Percentiles rank a stretch among this genome's conserved stretches.
These are phyloP conservation scores for Drosophila conformis DNA, from an alignment of 2,888 invertebrate species.

Conservation along the genomic window DNA sequence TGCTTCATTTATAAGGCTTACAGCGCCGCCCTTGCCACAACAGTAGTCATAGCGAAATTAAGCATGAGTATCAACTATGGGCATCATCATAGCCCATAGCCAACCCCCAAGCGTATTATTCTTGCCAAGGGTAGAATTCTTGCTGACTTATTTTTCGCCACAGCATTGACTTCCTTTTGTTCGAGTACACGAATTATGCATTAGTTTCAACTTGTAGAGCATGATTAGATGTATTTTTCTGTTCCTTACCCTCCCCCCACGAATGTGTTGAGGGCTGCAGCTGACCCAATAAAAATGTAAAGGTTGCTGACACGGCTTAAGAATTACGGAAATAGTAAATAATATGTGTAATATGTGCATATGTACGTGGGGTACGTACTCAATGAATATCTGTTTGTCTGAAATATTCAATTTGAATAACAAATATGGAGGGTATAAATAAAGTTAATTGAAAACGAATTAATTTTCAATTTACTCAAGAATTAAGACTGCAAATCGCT, in stretches of 20 bases:
- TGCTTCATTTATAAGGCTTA: conserved; percentile 82
- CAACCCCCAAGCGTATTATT: conserved; percentile 46
- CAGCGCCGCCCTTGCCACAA: conserved; percentile 47
- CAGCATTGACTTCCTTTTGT: conserved; percentile 47
- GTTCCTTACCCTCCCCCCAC: neutral
- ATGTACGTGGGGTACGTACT: neutral
- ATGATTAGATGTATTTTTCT: conserved; percentile 61
- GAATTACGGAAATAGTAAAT: conserved; percentile 7
- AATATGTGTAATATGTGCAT: neutral
- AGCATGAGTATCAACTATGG: conserved; percentile 45
- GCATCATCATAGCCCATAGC: conserved; percentile 23
- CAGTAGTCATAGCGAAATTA: conserved; percentile 75
- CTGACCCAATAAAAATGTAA: conserved; percentile 43
- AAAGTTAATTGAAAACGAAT: neutral
- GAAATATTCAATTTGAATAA: conserved; percentile 2
- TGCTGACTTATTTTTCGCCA: conserved; percentile 42
- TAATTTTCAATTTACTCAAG: neutral
- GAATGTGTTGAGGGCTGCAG: conserved; percentile 35
- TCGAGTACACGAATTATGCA: conserved; percentile 72
- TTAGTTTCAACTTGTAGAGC: conserved; percentile 67
- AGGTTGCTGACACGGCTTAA: conserved; percentile 5
- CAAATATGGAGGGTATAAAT: neutral
- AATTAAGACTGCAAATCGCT: neutral
- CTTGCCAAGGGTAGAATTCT: conserved; percentile 40
- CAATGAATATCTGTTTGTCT: neutral